Evolutionary conservation across 2,113 vertebrate genomes (phyloP), one percentile per base, ranked within the genome.

Genomic region (Nothobranchius kuhntae): DNA sequence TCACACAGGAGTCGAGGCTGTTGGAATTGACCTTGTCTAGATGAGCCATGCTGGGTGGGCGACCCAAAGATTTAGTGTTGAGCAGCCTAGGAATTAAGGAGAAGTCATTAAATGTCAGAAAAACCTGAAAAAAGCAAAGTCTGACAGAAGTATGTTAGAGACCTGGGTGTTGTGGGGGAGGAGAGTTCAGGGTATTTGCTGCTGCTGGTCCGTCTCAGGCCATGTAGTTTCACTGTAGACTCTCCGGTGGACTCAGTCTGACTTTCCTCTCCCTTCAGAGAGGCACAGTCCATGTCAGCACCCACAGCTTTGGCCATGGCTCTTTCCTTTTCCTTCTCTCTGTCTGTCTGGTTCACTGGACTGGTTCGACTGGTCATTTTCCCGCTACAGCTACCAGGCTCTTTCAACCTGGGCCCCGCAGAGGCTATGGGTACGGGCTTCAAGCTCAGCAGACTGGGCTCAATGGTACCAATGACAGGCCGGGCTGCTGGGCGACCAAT

Each of bases 1-100:
- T 92, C 36, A 95, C 86, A 0, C 96, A 95, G 13, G 95, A 94
- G 80, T 98, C 96, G 65, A 98, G 89, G 63, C 96, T 99, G 93
- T 96, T 99, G 63, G 94, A 98, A 92, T 96, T 98, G 62, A 97
- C 90, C 78, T 98, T 98, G 93, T 99, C 97, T 59, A 96, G 86
- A 79, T 96, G 96, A 78, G 95, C 95, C 80, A 98, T 77, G 0
- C 92, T 94, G 15, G 97, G 95, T 2, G 98, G 94, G 68, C 96
- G 96, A 50, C 93, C 94, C 0, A 97, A 94, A 79, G 94, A 95
- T 91, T 98, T 99, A 17, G 92, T 84, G 68, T 93, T 89, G 3
- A 93, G 71, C 86, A 95, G 91, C 91, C 98, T 98, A 82, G 12
- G 10, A 51, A 47, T 46, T 0, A 38, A n/a, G 44, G 13, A 77